Evolutionary conservation across 2,888 invertebrate genomes (phyloP).

Genomic region (Dendrolimus houi): DNA sequence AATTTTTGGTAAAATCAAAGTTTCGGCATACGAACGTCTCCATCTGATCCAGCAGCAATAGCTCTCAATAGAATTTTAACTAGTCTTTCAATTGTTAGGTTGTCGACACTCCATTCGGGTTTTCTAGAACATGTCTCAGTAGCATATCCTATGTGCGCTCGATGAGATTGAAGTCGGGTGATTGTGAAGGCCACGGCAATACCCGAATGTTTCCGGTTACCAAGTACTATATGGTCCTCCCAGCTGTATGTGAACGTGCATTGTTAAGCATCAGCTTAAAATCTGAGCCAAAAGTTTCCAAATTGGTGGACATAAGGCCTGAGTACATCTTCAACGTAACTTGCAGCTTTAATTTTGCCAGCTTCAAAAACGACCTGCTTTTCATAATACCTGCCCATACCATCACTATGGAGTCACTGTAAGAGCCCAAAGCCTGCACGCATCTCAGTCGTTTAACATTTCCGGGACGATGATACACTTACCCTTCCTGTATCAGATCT

Average conservation of each 20-base stretch:
- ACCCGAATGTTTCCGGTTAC: slow-evolving; percentile 1
- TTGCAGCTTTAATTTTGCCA: background rate
- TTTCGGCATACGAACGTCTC: too few species aligned
- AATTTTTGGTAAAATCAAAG: too few species aligned
- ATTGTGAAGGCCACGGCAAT: background rate
- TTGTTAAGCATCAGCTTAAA: background rate
- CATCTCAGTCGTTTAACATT: background rate
- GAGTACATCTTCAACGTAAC: background rate
- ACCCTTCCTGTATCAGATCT: slow-evolving; percentile 3
- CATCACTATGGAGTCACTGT: slow-evolving; percentile 1
- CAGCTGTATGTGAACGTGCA: background rate
- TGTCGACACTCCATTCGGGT: background rate
- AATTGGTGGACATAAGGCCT: background rate
- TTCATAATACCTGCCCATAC: background rate
- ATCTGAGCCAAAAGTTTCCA: background rate
- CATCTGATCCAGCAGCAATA: too few species aligned
- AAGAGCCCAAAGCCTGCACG: slow-evolving; percentile 1
- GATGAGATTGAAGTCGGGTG: background rate
- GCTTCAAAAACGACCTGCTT: background rate
- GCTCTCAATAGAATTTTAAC: background rate
- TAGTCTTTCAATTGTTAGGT: background rate
- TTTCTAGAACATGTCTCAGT: background rate
- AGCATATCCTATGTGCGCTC: background rate
- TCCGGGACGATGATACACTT: slow-evolving; percentile 2
- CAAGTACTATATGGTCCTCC: background rate